Base-by-base conservation (phyloP, 2,797 vertebrate genomes). In the Ataeniobius toweri region DNA sequence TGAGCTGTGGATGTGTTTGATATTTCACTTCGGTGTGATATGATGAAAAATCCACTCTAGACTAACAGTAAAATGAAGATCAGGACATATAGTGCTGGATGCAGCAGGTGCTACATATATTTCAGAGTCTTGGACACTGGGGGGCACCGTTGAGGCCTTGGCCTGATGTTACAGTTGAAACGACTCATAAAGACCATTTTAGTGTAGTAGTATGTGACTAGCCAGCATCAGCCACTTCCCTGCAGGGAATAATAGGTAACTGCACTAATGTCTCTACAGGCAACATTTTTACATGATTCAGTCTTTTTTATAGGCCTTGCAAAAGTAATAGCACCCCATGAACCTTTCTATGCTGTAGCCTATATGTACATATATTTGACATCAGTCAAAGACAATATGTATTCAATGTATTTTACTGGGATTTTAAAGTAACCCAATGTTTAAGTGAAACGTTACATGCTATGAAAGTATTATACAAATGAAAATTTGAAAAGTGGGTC, bases 141-240 rank as follows among this genome's bases (percentile, higher is more conserved):
- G 88, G 86, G 92, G 88, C 92, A 85, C 86, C 70, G 16, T 86
- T 85, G 85, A 92, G 92, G 92, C 88, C 85, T 90, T 92, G 90
- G 89, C 92, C 91, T 89, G 82, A 85, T 89, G 80, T 81, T 91
- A 83, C 85, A 80, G 85, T 88, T 86, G 83, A 86, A 79, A 85
- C 77, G 82, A 86, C 88, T 92, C 89, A 90, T 77, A 83, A 78
- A 91, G 85, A 87, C 79, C 86, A 39, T 73, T 87, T 36, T 72
- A 83, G 81, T 46, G 73, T 36, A 26, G 78, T 87, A 80, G 84
- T 79, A 75, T 80, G 63, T 70, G 55, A 79, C 80, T 18, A 20
- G 70, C 80, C 80, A 79, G 65, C 44, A 46, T 90, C 77, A 73
- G 39, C 65, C 65, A 68, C 65, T 68, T 68, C 67, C 67, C 26